These are phyloP conservation scores for Ornithoptera alexandrae DNA, from an alignment of 2,888 invertebrate genomes.

Conservation along the genomic window DNA sequence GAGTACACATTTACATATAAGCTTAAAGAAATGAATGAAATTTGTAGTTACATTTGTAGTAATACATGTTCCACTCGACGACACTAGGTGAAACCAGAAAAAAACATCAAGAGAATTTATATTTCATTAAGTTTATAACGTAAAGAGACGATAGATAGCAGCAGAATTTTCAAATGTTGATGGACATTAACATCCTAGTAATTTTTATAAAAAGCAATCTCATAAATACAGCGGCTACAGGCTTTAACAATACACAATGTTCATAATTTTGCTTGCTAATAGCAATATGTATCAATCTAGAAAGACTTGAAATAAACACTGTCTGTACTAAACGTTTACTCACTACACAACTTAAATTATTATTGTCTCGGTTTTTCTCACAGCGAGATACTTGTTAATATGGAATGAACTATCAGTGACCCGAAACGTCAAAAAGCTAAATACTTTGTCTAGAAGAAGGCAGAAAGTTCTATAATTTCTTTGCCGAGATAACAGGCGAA, in stretches of 20 bases:
- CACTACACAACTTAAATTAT: too few species aligned
- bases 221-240: too few species aligned
- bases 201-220: too few species aligned
- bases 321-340: background rate
- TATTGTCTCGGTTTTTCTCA: background rate
- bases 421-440: slow-evolving; percentile 71
- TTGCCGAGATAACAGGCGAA: slow-evolving; percentile 79
- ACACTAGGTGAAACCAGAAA: background rate
- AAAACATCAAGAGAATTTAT: background rate
- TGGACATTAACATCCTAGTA: background rate
- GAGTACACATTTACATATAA: slow-evolving; percentile 13
- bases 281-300: background rate
- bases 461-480: slow-evolving; percentile 79
- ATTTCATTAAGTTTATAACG: background rate
- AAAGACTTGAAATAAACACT: background rate
- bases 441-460: slow-evolving; percentile 78
- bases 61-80: slow-evolving; percentile 1
- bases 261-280: background rate
- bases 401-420: slow-evolving; percentile 65
- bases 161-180: background rate
- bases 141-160: background rate
- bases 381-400: slow-evolving; percentile 1
- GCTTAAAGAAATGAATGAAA: slow-evolving; percentile 8
- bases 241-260: background rate
- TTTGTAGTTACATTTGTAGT: slow-evolving; percentile 20